These are phyloP conservation scores for Anoplopoma fimbria DNA, from an alignment of 2,113 vertebrate genomes.

Conservation along the genomic window DNA sequence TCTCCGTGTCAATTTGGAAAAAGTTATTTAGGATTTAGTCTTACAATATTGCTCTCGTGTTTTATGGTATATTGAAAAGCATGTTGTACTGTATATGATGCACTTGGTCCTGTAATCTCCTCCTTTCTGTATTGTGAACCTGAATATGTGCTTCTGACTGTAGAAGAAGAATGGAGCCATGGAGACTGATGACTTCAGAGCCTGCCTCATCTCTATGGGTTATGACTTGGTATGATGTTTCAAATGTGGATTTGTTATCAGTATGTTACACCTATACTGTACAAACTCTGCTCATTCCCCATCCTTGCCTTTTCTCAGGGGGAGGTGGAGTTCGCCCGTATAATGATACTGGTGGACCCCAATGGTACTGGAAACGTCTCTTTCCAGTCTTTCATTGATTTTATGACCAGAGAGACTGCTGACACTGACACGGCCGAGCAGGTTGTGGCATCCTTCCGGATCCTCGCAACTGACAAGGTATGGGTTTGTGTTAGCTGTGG, in stretches of 20 bases:
- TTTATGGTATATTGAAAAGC: background rate
- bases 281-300: background rate
- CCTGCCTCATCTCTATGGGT: slow-evolving; percentile 99
- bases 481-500: slow-evolving; percentile 21
- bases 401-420: slow-evolving; percentile 95
- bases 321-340: slow-evolving; percentile 93
- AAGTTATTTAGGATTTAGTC: background rate
- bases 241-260: background rate
- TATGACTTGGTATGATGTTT: slow-evolving; percentile 93
- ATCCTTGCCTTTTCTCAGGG: slow-evolving; percentile 81
- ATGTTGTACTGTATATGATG: background rate
- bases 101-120: background rate
- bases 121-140: slow-evolving; percentile 5
- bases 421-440: slow-evolving; percentile 96
- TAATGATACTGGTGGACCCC: slow-evolving; percentile 95
- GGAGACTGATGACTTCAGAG: slow-evolving; percentile 97
- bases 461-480: slow-evolving; percentile 96
- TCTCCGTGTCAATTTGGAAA: background rate
- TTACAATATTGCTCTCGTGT: background rate
- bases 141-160: slow-evolving; percentile 56
- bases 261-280: background rate
- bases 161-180: slow-evolving; percentile 98
- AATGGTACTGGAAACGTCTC: slow-evolving; percentile 89
- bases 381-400: slow-evolving; percentile 98
- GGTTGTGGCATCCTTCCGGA: slow-evolving; percentile 95